Conservation (phyloP, 2,888 invertebrate genomes). For the Nasonovia ribisnigri region DNA sequence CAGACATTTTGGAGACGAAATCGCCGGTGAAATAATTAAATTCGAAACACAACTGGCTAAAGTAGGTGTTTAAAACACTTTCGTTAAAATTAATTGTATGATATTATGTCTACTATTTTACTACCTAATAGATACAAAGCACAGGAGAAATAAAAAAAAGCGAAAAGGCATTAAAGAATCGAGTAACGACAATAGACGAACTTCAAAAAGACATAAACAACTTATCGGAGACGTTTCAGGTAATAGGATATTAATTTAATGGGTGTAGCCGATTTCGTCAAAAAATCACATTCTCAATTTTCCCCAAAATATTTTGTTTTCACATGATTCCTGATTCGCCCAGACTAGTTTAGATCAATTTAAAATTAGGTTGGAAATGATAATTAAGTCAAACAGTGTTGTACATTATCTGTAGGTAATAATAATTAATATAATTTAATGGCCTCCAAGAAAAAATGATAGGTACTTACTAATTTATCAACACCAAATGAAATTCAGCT, state of each 20-base stretch:
- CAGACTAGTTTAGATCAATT: too few relatives aligned
- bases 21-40: constrained; percentile 71
- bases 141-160: constrained; percentile 68
- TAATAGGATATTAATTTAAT: not conserved
- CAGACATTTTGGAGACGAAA: constrained; percentile 65
- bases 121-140: constrained; percentile 63
- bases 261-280: too few relatives aligned
- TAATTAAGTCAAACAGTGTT: too few relatives aligned
- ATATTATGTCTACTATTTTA: not conserved
- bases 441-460: too few relatives aligned
- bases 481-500: too few relatives aligned
- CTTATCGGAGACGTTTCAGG: constrained; percentile 16
- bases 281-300: too few relatives aligned
- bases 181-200: constrained; percentile 45
- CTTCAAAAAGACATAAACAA: constrained; percentile 14
- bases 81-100: not conserved
- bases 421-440: too few relatives aligned
- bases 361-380: too few relatives aligned
- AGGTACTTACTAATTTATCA: too few relatives aligned
- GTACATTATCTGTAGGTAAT: too few relatives aligned
- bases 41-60: constrained; percentile 73
- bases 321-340: too few relatives aligned
- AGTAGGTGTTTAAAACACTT: constrained; percentile 69
- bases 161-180: constrained; percentile 67
- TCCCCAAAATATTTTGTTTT: too few relatives aligned